Base-by-base conservation (phyloP, 2,888 invertebrate genomes). In the Drosophila picticornis region DNA sequence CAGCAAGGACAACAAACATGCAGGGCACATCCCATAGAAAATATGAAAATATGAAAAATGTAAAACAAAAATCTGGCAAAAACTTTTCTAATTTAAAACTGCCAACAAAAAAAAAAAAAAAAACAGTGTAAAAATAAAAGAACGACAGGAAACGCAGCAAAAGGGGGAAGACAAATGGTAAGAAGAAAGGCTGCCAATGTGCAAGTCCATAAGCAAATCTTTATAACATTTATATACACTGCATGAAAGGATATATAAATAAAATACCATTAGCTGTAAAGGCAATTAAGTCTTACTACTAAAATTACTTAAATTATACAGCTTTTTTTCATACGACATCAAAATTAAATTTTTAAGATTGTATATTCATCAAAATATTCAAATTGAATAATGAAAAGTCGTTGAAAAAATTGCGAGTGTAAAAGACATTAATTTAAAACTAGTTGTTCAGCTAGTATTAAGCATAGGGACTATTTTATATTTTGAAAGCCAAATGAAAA, bases 41-140 rank as follows among this genome's bases (percentile, higher is more conserved):
- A 90, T 89, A 89, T 90, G 88, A 87, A 90, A 87, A 90, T 89
- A 89, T 90, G 90, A 89, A 90, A 86, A 82, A 90, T 84, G 90
- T 83, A 82, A 90, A 87, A 87, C 83, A 88, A 90, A 90, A 84
- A 88, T 88, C 85, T 88, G 83, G 88, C 85, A 70, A 87, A 84
- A 87, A 87, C 87, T 87, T 87, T 87, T 87, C 87, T 87, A 87
- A 87, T 87, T 87, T 87, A 87, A 87, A 87, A 87, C 90, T 89
- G 87, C 91, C 82, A 87, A 89, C 84, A 87, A 76, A 82, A 75
- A 79, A 51, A 57, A 87, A 76, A 82, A 75, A 79, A 51, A 57
- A 67, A 59, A 56, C 36, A 55, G 58, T 72, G 52, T 50, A 68
- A 72, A 73, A 73, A 66, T 70, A 72, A 85, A 85, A 74, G 65